Conservation (phyloP, 2,113 vertebrate genomes). For the Platycercus adscitus region DNA sequence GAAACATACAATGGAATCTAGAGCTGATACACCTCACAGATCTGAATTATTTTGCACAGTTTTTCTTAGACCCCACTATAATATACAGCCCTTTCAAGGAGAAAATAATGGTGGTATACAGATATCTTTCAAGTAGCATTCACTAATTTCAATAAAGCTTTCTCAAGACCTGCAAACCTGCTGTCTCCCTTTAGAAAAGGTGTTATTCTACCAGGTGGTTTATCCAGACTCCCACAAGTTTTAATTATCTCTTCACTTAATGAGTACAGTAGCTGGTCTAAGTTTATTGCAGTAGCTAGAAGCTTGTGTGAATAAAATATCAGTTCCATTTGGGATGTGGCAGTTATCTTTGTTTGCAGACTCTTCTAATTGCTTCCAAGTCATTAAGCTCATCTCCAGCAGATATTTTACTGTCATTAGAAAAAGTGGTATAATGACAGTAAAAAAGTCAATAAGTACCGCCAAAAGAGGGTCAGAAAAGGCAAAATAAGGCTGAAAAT, state of each 20-base stretch:
- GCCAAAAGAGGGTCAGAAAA: not conserved
- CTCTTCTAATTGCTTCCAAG: constrained; percentile 74
- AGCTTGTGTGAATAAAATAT: constrained; percentile 65
- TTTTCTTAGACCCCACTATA: not conserved
- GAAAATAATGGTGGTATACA: not conserved
- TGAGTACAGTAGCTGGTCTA: constrained; percentile 62
- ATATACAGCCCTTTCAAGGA: not conserved
- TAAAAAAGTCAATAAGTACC: constrained; percentile 34
- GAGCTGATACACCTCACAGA: not conserved
- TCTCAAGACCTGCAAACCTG: not conserved
- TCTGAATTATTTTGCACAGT: not conserved
- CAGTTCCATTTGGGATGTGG: constrained; percentile 57
- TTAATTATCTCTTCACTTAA: constrained; percentile 66
- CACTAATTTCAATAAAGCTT: not conserved
- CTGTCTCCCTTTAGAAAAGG: not conserved
- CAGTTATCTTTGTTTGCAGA: constrained; percentile 71
- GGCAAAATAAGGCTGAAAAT: constrained; percentile 20
- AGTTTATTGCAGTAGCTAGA: constrained; percentile 62
- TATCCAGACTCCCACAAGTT: constrained; percentile 38
- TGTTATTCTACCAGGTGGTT: constrained; percentile 40
- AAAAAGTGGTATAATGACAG: constrained; percentile 61
- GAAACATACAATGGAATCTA: not conserved
- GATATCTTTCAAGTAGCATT: not conserved
- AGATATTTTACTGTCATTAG: constrained; percentile 69
- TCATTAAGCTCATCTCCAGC: constrained; percentile 69